These are phyloP conservation scores for Malurus melanocephalus DNA, from an alignment of 2,113 vertebrate genomes.

Conservation along the genomic window DNA sequence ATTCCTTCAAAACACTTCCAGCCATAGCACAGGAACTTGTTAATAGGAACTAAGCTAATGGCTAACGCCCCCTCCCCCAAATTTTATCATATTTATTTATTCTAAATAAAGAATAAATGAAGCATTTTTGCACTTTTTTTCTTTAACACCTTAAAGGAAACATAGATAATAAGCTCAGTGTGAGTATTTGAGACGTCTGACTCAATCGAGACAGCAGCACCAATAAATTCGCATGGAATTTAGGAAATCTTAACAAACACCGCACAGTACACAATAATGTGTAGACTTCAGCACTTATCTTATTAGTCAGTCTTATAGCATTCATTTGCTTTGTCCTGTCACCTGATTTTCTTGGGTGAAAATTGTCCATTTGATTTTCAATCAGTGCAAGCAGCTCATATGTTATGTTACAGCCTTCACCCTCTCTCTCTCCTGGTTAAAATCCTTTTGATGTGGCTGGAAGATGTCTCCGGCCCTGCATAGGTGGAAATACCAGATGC, in stretches of 20 bases:
- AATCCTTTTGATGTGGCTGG: neutral
- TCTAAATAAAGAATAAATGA: neutral
- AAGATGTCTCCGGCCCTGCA: neutral
- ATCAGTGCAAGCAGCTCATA: accelerated
- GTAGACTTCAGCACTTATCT: neutral
- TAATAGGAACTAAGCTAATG: neutral
- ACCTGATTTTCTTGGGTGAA: neutral
- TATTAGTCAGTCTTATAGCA: neutral
- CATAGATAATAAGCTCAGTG: accelerated
- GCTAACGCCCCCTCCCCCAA: neutral
- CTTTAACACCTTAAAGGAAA: neutral
- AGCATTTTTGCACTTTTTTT: neutral
- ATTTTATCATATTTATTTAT: neutral
- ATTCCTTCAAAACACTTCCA: neutral
- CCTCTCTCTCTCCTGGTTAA: neutral
- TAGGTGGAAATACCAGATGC: neutral
- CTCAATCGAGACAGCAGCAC: neutral
- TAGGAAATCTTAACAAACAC: neutral
- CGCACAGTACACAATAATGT: neutral
- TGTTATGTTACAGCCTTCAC: neutral
- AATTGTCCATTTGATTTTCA: neutral
- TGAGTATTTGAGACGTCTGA: neutral
- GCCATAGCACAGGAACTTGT: neutral
- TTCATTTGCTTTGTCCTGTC: neutral
- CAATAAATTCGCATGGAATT: accelerated